Evolutionary conservation across 2,113 vertebrate genomes (phyloP).

Genomic region (Plectropomus leopardus): DNA sequence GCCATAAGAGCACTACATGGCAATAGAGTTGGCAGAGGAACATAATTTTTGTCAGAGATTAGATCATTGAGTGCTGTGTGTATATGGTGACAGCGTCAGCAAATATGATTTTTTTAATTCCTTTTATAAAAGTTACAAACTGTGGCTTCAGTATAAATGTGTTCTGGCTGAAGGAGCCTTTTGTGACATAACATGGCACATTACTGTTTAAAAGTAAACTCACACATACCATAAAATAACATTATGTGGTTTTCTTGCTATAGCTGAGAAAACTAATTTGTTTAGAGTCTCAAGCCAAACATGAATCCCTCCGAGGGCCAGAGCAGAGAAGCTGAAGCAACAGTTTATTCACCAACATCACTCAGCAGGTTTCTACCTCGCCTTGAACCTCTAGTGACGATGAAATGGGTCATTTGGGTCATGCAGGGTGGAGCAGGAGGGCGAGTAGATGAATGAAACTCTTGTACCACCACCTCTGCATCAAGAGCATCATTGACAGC

Average conservation of each 20-base stretch:
- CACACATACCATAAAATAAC: background rate
- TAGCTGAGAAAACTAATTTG: background rate
- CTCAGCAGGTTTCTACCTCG: constrained; percentile 30
- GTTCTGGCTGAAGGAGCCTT: constrained; percentile 1
- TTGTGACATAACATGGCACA: constrained; percentile 16
- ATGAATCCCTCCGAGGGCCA: constrained; percentile 32
- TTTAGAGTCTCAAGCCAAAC: constrained; percentile 24
- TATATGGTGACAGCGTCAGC: no score
- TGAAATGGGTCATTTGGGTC: constrained; percentile 49
- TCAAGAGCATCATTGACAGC: constrained; percentile 69
- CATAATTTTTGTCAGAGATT: no score
- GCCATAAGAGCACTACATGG: no score
- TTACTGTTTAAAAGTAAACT: constrained; percentile 13
- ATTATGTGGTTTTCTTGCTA: constrained; percentile 16
- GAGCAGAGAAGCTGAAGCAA: constrained; percentile 30
- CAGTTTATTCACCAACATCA: constrained; percentile 28
- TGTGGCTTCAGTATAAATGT: background rate
- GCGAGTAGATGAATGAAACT: constrained; percentile 66
- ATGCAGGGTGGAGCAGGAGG: background rate
- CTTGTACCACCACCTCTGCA: constrained; percentile 45
- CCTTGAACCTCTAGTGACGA: constrained; percentile 23
- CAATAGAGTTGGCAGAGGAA: no score
- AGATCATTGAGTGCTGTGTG: no score
- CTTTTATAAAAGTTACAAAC: no score
- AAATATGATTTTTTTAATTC: no score